These are phyloP conservation scores for Neomonachus schauinslandi DNA, from an alignment of 2,113 vertebrate genomes.

Conservation along the genomic window DNA sequence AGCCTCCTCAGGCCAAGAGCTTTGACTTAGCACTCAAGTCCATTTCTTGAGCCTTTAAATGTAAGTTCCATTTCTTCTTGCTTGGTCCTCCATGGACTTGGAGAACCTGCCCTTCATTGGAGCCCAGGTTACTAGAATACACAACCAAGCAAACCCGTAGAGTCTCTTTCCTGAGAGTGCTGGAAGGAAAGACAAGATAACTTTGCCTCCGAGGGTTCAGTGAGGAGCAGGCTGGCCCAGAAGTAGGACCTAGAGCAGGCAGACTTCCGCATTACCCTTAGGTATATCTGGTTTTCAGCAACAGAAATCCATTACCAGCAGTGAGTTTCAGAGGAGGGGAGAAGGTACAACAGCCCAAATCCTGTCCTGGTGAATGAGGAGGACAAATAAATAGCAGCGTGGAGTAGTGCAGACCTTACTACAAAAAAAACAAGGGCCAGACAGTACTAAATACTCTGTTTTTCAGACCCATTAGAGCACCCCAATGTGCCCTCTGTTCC, in stretches of 20 bases:
- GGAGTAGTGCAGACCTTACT: not conserved
- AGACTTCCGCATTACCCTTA: not conserved
- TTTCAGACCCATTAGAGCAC: not conserved
- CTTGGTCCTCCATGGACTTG: not conserved
- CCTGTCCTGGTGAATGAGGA: not conserved
- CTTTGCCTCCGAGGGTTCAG: not conserved
- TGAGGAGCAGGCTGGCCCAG: not conserved
- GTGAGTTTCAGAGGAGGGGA: not conserved
- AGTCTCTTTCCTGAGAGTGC: not conserved
- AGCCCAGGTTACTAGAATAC: not conserved
- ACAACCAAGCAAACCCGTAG: not conserved
- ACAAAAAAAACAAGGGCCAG: not conserved
- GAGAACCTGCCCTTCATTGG: not conserved
- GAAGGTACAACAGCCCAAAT: not conserved
- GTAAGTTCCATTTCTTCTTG: not conserved
- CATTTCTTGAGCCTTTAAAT: not conserved
- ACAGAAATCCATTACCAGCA: not conserved
- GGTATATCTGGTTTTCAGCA: not conserved
- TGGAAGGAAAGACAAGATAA: not conserved
- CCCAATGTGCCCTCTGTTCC: not conserved
- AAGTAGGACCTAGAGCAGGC: too few relatives aligned
- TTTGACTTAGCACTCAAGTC: not conserved
- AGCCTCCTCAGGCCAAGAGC: not conserved
- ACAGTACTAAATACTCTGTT: not conserved
- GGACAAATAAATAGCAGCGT: not conserved